phyloP scores from a whole-genome alignment of 30 jellyfish, hydroid and myxozoan species.

The Turritopsis dohrnii region DNA sequence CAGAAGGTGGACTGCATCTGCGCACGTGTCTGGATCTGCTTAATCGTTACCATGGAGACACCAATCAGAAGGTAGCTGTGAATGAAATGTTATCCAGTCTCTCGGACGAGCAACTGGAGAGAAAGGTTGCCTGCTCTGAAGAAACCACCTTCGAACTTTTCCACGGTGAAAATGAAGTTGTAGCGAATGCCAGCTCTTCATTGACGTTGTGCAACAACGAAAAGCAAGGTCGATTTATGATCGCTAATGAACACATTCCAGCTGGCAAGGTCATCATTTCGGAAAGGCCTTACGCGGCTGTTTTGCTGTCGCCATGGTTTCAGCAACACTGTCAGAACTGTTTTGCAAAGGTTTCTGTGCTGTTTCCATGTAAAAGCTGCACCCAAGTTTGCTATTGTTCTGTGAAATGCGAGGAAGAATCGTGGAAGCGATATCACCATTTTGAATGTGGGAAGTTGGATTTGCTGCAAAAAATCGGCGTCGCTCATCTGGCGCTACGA shows the following conservation, averaged over 20 bases:
- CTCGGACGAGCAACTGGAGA: neutral
- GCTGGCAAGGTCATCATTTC: slow-evolving; percentile 49
- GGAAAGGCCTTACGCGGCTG: slow-evolving; percentile 77
- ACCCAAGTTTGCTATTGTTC: slow-evolving; percentile 53
- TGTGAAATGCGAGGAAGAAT: slow-evolving; percentile 33
- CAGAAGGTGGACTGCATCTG: neutral
- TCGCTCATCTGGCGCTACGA: slow-evolving; percentile 57
- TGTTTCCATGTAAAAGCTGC: slow-evolving; percentile 57
- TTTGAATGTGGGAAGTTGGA: slow-evolving; percentile 52
- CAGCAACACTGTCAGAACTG: slow-evolving; percentile 65
- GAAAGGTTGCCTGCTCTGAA: neutral
- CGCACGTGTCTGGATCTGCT: slow-evolving; percentile 3
- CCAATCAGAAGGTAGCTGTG: neutral
- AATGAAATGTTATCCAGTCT: neutral
- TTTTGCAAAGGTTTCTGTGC: slow-evolving; percentile 15
- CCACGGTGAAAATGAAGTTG: neutral
- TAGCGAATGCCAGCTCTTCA: slow-evolving; percentile 16
- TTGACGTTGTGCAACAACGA: slow-evolving; percentile 2
- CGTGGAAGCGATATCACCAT: slow-evolving; percentile 56
- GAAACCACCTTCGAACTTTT: neutral
- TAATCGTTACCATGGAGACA: neutral
- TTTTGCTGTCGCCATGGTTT: slow-evolving; percentile 42
- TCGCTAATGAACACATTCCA: slow-evolving; percentile 44
- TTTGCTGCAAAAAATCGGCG: slow-evolving; percentile 55
- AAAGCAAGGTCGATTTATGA: slow-evolving; percentile 55